These are phyloP conservation scores for Heterohyrax brucei DNA, from an alignment of 2,797 vertebrate species.

Conservation along the genomic window DNA sequence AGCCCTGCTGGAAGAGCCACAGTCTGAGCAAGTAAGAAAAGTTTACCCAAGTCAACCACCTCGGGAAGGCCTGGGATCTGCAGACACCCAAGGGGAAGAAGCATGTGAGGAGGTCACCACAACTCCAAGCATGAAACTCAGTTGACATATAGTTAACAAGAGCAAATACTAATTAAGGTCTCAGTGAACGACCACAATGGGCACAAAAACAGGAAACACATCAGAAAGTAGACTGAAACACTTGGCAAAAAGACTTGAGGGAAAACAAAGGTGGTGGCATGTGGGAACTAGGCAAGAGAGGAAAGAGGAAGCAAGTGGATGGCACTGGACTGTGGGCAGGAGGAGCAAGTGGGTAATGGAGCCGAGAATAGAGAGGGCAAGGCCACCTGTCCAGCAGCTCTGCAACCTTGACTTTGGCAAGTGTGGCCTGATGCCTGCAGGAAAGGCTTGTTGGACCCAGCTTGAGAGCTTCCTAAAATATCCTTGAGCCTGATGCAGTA, in stretches of 20 bases:
- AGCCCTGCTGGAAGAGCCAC: slow-evolving; percentile 32
- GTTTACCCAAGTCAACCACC: slow-evolving; percentile 58
- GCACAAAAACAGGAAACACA: slow-evolving; percentile 81
- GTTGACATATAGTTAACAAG: slow-evolving; percentile 65
- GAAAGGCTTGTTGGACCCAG: slow-evolving; percentile 76
- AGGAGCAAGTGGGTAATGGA: background rate
- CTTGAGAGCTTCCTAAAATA: slow-evolving; percentile 86
- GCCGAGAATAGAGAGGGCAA: slow-evolving; percentile 67
- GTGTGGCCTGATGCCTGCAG: slow-evolving; percentile 52
- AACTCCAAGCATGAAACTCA: slow-evolving; percentile 75
- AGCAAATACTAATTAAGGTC: slow-evolving; percentile 83
- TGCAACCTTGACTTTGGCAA: slow-evolving; percentile 84
- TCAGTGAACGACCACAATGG: slow-evolving; percentile 45
- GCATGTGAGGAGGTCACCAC: background rate
- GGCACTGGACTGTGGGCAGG: slow-evolving; percentile 56
- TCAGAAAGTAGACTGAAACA: slow-evolving; percentile 74
- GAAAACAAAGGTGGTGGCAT: slow-evolving; percentile 23
- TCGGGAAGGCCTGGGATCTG: background rate
- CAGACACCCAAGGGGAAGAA: slow-evolving; percentile 42
- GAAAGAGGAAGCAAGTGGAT: slow-evolving; percentile 57
- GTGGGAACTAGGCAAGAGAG: slow-evolving; percentile 15
- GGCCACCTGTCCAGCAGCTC: slow-evolving; percentile 73
- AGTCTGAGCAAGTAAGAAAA: slow-evolving; percentile 24
- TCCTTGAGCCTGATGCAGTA: slow-evolving; percentile 56
- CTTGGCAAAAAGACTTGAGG: slow-evolving; percentile 65